A percentile compares a stretch with the other conserved stretches of the same genome.
These are phyloP conservation scores for Thrips palmi DNA, from an alignment of 1,140 invertebrate genomes.

Conservation along the genomic window DNA sequence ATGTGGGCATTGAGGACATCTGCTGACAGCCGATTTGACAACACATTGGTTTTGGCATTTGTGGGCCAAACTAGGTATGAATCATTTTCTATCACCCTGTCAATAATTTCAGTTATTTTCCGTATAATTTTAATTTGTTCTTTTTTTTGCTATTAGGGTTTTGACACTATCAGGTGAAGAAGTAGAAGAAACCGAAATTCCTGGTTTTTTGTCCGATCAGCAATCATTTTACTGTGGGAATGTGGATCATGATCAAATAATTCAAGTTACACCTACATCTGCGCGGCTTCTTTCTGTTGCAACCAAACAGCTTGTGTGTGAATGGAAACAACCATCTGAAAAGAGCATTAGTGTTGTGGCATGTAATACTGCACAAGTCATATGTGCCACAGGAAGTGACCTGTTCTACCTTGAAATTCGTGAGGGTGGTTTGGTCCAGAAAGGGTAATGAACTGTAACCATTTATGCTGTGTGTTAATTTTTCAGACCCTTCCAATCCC, in stretches of 20 bases:
- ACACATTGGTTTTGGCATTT: conserved; percentile 82
- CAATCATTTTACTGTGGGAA: conserved; percentile 90
- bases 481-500: conserved; percentile 3
- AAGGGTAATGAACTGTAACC: conserved; percentile 27
- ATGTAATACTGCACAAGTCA: conserved; percentile 63
- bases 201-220: conserved; percentile 71
- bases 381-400: conserved; percentile 75
- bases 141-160: background rate
- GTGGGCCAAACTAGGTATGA: conserved; percentile 72
- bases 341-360: conserved; percentile 75
- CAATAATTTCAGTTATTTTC: background rate
- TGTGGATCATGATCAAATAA: conserved; percentile 62
- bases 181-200: conserved; percentile 89
- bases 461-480: conserved; percentile 3
- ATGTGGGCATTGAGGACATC: conserved; percentile 82
- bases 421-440: conserved; percentile 39
- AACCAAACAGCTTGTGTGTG: conserved; percentile 43
- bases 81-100: background rate
- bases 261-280: conserved; percentile 61
- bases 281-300: conserved; percentile 46
- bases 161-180: conserved; percentile 70
- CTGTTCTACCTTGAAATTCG: conserved; percentile 77
- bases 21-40: conserved; percentile 42
- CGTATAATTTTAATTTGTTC: background rate
- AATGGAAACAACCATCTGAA: conserved; percentile 58